Conservation (phyloP, 1,140 invertebrate species). For the Lethocerus indicus region DNA sequence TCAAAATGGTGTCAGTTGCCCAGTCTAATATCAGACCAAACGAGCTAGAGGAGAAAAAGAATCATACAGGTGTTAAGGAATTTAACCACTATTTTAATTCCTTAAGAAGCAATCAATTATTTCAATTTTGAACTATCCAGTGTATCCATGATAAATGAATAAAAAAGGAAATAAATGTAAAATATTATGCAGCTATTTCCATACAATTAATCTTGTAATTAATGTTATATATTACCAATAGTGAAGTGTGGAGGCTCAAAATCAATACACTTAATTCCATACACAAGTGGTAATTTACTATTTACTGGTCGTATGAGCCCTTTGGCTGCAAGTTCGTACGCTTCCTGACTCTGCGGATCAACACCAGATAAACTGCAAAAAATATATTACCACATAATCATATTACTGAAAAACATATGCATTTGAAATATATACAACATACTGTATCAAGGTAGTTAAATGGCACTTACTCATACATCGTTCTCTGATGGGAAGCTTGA, state of each 20-base stretch:
- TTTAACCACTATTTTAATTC: no score
- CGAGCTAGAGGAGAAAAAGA: no score
- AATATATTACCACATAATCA: slow-evolving; percentile 5
- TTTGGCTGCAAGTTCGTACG: slow-evolving; percentile 68
- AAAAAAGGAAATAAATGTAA: slow-evolving; percentile 13
- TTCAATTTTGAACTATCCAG: not conserved
- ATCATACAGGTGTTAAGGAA: no score
- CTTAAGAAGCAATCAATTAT: no score
- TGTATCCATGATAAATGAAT: not conserved
- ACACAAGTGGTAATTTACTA: slow-evolving; percentile 55
- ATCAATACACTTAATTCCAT: slow-evolving; percentile 68
- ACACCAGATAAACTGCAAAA: slow-evolving; percentile 51
- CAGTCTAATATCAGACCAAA: no score
- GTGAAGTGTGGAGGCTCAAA: slow-evolving; percentile 71
- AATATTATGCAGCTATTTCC: no score
- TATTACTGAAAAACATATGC: not conserved
- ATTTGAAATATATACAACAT: not conserved
- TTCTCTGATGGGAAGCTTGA: slow-evolving; percentile 63
- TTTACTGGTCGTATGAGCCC: slow-evolving; percentile 58
- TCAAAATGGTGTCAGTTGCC: no score
- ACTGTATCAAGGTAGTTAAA: not conserved
- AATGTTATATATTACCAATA: slow-evolving; percentile 38
- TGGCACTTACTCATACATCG: slow-evolving; percentile 61
- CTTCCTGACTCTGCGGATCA: slow-evolving; percentile 64
- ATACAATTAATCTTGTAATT: not conserved